Base-by-base conservation (phyloP, 30 jellyfish, hydroid and myxozoan genomes). In the Chironex yamaguchii region DNA sequence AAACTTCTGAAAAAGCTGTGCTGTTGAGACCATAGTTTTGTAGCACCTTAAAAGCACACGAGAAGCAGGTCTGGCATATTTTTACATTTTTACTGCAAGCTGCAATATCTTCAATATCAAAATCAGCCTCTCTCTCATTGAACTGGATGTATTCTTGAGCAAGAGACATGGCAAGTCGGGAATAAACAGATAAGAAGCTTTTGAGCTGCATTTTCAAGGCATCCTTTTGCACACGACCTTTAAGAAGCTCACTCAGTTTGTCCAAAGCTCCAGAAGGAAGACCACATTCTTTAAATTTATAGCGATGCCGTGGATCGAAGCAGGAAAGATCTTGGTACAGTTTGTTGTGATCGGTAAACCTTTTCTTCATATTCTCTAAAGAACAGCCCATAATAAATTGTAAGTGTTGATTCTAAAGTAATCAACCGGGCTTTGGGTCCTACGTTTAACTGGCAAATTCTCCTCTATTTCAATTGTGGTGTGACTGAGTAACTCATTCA, bases 271-370 rank as follows among this genome's bases (percentile, higher is more conserved):
- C 76, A 21, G 14, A 48, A 2, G 49, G 76, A 29, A 70, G 3
- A 24, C 73, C 84, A 65, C 36, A 12, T 53, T 22, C 24, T 4
- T 34, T 70, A 24, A 73, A 17, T 32, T 35, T 51, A 22, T 17
- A 13, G 49, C 36, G 49, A 14, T 76, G 9, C 51, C 71, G 26
- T 34, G 84, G 76, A 29, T 66, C 86, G 12, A 66, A 48, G 76
- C 91, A 81, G 33, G 85, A 67, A 65, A 81, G 66, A 36, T 81
- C 76, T 48, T 49, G 26, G 91, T 66, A 81, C 86, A 81, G 28
- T 49, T 9, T 24, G 85, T 62, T 34, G 20, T 66, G 86, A 22
- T 64, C 62, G 17, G 25, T 27, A 27, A 65, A 42, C 30, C 85
- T 21, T 65, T 3, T 48, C 22, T 26, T 81, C 33, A 66, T 1